Evolutionary conservation across 2,113 vertebrate genomes (phyloP).

Genomic region (Cyprinus carpio): DNA sequence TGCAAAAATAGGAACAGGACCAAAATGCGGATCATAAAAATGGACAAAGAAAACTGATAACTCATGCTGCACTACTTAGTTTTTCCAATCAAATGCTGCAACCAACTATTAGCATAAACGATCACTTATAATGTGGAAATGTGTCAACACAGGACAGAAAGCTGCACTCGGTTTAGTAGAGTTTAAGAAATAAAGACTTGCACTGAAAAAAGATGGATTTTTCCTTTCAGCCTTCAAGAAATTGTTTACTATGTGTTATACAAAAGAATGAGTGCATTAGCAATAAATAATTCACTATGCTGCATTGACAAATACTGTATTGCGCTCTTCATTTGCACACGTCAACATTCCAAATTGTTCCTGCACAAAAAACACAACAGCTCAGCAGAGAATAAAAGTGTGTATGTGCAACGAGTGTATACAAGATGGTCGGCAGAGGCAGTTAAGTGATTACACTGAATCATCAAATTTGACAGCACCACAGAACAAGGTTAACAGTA

Average conservation of each 20-base stretch:
- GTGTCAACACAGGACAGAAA: background rate
- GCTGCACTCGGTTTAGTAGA: background rate
- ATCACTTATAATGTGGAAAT: background rate
- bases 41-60: background rate
- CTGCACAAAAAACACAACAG: background rate
- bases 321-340: background rate
- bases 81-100: background rate
- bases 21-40: background rate
- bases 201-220: background rate
- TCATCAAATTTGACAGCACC: conserved; percentile 9
- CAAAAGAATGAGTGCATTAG: background rate
- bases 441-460: background rate
- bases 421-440: conserved; percentile 18
- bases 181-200: background rate
- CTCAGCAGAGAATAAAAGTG: conserved; percentile 6
- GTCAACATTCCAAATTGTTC: background rate
- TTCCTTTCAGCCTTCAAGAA: background rate
- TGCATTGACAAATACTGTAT: background rate
- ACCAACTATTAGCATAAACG: background rate
- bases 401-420: background rate
- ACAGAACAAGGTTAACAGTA: conserved; percentile 8
- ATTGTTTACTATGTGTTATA: background rate
- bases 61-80: background rate
- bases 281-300: conserved; percentile 35
- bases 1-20: background rate